phyloP scores from a whole-genome alignment of 2,113 vertebrate species.

The Origma solitaria region DNA sequence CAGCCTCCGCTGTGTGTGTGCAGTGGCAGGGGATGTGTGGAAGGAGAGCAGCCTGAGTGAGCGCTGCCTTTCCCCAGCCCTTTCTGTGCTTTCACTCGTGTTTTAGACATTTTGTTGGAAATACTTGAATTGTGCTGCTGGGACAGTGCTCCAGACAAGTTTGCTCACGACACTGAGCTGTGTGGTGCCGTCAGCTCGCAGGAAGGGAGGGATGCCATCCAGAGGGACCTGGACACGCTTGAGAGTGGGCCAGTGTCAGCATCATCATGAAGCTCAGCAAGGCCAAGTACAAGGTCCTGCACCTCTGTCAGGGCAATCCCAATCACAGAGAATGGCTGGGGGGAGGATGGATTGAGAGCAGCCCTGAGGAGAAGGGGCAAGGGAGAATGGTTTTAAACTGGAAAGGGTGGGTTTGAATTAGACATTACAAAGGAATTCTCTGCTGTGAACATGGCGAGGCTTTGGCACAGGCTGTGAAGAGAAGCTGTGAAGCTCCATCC shows the following conservation, averaged over 20 bases:
- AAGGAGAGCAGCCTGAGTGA: not conserved
- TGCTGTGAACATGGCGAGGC: fast-evolving
- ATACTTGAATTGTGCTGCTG: not conserved
- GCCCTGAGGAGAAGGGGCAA: not conserved
- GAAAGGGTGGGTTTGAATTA: not conserved
- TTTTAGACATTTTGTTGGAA: not conserved
- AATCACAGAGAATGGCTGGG: not conserved
- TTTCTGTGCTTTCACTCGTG: not conserved
- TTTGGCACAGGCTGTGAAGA: not conserved
- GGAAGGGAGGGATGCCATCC: not conserved
- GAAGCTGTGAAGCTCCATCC: not conserved
- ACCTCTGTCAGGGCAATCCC: not conserved
- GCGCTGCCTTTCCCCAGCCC: fast-evolving
- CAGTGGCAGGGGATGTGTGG: fast-evolving
- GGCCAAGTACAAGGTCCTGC: not conserved
- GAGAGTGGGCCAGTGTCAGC: fast-evolving
- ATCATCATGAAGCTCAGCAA: not conserved
- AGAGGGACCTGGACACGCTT: not conserved
- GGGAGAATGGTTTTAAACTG: not conserved
- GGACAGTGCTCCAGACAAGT: not conserved
- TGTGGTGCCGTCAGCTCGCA: fast-evolving
- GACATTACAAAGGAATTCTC: not conserved
- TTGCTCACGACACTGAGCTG: not conserved
- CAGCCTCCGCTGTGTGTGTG: not conserved
- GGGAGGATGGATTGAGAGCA: not conserved